phyloP scores from a whole-genome alignment of 2,888 invertebrate species.

The Halocaridina rubra region DNA sequence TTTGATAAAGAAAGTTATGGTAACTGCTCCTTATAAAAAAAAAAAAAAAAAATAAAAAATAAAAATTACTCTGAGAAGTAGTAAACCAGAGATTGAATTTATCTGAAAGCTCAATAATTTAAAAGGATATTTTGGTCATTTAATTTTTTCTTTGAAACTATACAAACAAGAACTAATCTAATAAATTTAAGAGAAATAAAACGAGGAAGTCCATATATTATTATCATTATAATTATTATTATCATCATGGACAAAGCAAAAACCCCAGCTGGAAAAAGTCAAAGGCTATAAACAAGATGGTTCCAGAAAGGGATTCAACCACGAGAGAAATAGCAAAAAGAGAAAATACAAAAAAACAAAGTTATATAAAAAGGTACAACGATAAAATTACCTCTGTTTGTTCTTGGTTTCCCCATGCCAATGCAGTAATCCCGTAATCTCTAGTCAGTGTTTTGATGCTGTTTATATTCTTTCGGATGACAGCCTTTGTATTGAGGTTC shows the following conservation, averaged over 20 bases:
- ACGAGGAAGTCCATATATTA: background rate
- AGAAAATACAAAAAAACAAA: background rate
- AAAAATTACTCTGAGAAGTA: too few relatives aligned
- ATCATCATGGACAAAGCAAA: background rate
- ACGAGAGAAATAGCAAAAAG: background rate
- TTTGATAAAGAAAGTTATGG: too few relatives aligned
- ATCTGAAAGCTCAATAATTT: too few relatives aligned
- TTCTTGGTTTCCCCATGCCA: conserved; percentile 38
- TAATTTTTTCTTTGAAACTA: background rate
- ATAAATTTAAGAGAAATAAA: background rate
- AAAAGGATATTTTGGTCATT: too few relatives aligned
- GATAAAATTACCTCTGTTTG: conserved; percentile 45
- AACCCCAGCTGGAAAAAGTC: too few relatives aligned
- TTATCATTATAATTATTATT: background rate
- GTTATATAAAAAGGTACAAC: too few relatives aligned
- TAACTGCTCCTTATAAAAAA: too few relatives aligned
- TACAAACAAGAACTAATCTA: background rate
- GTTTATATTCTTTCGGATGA: conserved; percentile 40
- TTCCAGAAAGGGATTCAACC: background rate
- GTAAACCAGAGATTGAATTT: too few relatives aligned
- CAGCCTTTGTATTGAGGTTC: conserved; percentile 29
- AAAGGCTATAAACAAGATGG: too few relatives aligned
- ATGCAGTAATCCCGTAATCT: conserved; percentile 38
- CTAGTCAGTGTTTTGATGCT: conserved; percentile 26
- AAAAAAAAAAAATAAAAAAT: too few relatives aligned